These are phyloP conservation scores for Lepidurus arcticus DNA, from an alignment of 1,140 invertebrate species.

Conservation along the genomic window DNA sequence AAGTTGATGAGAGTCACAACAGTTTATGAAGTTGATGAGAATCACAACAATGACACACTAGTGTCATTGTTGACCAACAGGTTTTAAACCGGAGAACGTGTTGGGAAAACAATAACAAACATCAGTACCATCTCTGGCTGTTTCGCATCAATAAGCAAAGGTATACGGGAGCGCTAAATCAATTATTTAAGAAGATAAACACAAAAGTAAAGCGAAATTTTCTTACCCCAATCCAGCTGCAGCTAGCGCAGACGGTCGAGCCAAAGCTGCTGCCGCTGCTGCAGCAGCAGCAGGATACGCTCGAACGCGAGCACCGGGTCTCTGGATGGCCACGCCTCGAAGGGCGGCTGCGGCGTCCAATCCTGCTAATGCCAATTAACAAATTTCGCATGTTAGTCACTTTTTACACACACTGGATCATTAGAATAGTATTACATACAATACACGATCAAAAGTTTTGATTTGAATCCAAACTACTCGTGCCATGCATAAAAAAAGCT, in stretches of 20 bases:
- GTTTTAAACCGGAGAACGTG: too few relatives aligned
- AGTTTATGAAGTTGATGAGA: too few relatives aligned
- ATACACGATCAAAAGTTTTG: neutral
- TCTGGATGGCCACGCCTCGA: constrained; percentile 61
- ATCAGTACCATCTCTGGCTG: too few relatives aligned
- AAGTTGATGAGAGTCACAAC: too few relatives aligned
- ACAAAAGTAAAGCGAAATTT: constrained; percentile 27
- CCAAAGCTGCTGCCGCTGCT: constrained; percentile 59
- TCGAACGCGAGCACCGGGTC: constrained; percentile 57
- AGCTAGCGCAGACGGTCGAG: constrained; percentile 25
- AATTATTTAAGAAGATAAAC: neutral
- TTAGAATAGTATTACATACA: constrained; percentile 5
- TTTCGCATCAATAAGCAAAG: too few relatives aligned
- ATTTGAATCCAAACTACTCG: constrained; percentile 18
- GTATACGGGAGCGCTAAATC: too few relatives aligned
- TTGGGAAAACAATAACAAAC: too few relatives aligned
- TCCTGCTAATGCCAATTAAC: constrained; percentile 24
- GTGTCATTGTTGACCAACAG: too few relatives aligned
- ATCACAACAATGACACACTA: too few relatives aligned
- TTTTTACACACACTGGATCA: neutral
- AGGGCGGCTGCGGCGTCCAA: constrained; percentile 55
- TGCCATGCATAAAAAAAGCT: constrained; percentile 11
- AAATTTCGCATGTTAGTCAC: neutral
- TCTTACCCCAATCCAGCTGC: constrained; percentile 29
- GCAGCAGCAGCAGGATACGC: constrained; percentile 63